phyloP scores from a whole-genome alignment of 2,113 vertebrate species.

The Alethe diademata region DNA sequence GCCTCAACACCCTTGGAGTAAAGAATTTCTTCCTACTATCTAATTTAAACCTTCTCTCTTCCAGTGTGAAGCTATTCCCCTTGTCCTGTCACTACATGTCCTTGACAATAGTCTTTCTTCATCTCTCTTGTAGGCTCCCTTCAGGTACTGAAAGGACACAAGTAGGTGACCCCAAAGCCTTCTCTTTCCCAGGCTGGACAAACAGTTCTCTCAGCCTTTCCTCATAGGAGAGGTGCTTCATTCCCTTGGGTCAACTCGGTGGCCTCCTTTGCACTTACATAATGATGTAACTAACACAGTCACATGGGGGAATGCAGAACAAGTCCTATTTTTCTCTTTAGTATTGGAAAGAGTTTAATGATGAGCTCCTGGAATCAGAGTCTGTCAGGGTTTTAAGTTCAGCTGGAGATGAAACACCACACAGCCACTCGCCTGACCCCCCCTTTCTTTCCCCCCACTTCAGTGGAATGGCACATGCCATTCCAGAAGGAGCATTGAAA shows the following conservation, averaged over 20 bases:
- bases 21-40: neutral
- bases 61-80: neutral
- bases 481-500: neutral
- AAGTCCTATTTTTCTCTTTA: neutral
- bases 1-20: too few species aligned
- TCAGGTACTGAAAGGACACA: neutral
- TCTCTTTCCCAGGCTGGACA: neutral
- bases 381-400: neutral
- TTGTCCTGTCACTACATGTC: too few species aligned
- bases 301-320: neutral
- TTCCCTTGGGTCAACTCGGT: neutral
- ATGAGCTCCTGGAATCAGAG: neutral
- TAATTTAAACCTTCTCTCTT: neutral
- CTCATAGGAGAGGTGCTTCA: neutral
- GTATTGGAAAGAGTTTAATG: neutral
- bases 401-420: neutral
- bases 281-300: neutral
- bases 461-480: neutral
- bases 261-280: neutral
- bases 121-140: neutral
- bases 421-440: rapidly evolving
- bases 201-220: neutral
- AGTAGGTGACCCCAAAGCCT: neutral
- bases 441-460: rapidly evolving
- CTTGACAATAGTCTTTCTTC: neutral